Base-by-base conservation (phyloP, 2,888 invertebrate species). In the Rhagium mordax region DNA sequence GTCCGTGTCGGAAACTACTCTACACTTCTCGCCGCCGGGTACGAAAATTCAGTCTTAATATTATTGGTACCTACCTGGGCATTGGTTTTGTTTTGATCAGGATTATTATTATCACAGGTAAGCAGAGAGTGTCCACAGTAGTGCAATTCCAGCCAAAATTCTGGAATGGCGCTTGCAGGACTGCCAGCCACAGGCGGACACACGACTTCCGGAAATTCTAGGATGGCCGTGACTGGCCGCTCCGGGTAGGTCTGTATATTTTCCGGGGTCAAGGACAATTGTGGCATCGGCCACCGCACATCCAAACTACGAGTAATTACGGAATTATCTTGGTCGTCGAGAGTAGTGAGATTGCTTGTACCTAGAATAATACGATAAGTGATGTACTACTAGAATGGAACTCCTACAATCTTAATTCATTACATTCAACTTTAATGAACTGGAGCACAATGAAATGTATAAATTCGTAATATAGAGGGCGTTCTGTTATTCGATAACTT, bases 231-330 rank as follows among this genome's bases (percentile, higher is more conserved):
- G 76, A 95, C 93, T 27, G 93, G 92, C 73, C 91, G 89, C 84
- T 93, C 93, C 3, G 96, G 95, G 87, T 95, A 96, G 60, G 96
- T 96, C 82, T 93, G 92, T 66, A 96, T 92, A 81, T 92, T 92
- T 81, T 94, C 93, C 3, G 95, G 94, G 70, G 93, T 93, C 61
- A 95, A 90, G 64, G 92, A 91, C 79, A 96, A 86, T 78, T 87
- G 86, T 6, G 95, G 94, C 72, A 91, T 90, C 5, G 96, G 95
- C 96, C 96, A 96, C 87, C 94, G 90, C 5, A 96, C 95, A 81
- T 96, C 95, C 81, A 96, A 90, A 72, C 92, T 90, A 88, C 90
- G 90, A 2, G 90, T 87, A 71, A 86, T 86, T 49, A 86, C 78
- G 47, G 81, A 78, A 61, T 76, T 77, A 53, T 82, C 83, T 41